Evolutionary conservation across 2,113 vertebrate genomes (phyloP).

Genomic region (Toxostoma redivivum): DNA sequence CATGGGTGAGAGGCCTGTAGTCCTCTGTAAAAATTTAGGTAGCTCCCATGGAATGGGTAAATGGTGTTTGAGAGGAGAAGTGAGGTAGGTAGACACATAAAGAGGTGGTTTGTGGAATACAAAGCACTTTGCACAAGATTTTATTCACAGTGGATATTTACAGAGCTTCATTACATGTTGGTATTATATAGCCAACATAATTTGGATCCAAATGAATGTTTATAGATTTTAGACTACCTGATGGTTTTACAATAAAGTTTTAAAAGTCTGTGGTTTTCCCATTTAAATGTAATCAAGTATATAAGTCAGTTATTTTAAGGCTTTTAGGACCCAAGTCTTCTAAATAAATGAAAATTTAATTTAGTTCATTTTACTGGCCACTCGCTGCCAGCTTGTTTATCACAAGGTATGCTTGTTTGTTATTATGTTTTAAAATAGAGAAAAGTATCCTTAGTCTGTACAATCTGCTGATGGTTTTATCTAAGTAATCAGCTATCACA

Average conservation of each 20-base stretch:
- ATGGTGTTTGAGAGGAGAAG: background rate
- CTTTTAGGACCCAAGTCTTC: background rate
- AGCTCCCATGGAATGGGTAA: background rate
- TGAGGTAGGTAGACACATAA: rapidly evolving
- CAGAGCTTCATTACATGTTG: background rate
- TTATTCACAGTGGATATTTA: background rate
- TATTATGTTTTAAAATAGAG: background rate
- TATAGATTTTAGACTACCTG: background rate
- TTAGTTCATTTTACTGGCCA: background rate
- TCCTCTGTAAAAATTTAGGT: background rate
- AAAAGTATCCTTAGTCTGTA: background rate
- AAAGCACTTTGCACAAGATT: background rate
- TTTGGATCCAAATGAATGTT: background rate
- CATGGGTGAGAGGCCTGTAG: background rate
- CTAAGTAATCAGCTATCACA: background rate
- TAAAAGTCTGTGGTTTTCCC: background rate
- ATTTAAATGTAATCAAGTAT: background rate
- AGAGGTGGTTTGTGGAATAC: background rate
- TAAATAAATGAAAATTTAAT: background rate
- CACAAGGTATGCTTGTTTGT: background rate
- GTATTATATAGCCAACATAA: background rate
- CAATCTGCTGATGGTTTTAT: background rate
- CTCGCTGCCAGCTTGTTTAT: background rate
- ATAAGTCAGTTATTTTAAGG: background rate
- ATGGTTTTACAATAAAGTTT: background rate